Evolutionary conservation across 2,888 invertebrate genomes (phyloP).

Genomic region (Idaea straminata): DNA sequence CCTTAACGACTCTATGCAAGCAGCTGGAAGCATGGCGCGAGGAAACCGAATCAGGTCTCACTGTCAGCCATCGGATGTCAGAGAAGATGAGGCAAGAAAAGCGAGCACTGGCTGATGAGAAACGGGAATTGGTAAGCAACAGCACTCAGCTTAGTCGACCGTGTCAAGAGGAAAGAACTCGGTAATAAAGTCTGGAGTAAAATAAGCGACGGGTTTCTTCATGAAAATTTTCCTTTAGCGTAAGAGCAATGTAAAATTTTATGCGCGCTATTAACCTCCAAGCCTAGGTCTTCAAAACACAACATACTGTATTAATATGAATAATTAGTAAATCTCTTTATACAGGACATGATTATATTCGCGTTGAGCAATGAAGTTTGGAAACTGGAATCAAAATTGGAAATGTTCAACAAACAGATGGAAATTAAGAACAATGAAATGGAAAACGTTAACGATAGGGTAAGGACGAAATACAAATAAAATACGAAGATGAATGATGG

Average conservation of each 20-base stretch:
- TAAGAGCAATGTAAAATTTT: too few relatives aligned
- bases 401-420: constrained; percentile 82
- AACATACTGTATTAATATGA: background rate
- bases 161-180: too few relatives aligned
- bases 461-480: constrained; percentile 25
- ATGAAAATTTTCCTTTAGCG: too few relatives aligned
- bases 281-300: too few relatives aligned
- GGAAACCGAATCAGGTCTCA: constrained; percentile 82
- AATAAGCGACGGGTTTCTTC: too few relatives aligned
- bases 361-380: constrained; percentile 85
- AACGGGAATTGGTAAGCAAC: constrained; percentile 72
- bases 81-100: constrained; percentile 83
- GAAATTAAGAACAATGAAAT: constrained; percentile 83
- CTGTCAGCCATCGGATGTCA: constrained; percentile 82
- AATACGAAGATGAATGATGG: too few relatives aligned
- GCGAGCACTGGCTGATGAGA: constrained; percentile 75
- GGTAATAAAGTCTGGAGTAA: too few relatives aligned
- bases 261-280: too few relatives aligned
- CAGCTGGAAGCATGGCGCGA: constrained; percentile 83
- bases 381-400: constrained; percentile 84
- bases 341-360: constrained; percentile 83
- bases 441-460: constrained; percentile 72
- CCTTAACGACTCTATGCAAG: constrained; percentile 74
- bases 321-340: constrained; percentile 9
- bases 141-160: background rate